phyloP scores from a whole-genome alignment of 2,797 vertebrate genomes.

The Crax fasciolata region DNA sequence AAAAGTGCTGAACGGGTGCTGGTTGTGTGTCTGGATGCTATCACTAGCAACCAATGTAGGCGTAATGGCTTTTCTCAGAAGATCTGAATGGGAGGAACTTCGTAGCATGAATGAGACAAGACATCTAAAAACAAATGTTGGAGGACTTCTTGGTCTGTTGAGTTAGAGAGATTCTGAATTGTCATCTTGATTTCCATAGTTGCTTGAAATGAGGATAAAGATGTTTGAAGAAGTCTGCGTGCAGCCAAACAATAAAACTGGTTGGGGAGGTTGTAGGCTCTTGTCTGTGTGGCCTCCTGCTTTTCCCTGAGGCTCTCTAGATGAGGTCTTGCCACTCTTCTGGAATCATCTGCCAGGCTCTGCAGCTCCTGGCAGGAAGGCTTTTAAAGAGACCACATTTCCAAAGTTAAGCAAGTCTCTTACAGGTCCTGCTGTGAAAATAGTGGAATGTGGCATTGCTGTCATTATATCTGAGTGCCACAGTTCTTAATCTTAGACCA shows the following conservation, averaged over 20 bases:
- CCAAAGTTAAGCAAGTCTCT: neutral
- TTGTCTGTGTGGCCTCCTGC: neutral
- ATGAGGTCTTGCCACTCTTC: constrained; percentile 1
- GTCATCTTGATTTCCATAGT: neutral
- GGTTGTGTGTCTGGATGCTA: neutral
- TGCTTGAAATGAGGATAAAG: neutral
- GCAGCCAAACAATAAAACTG: constrained; percentile 20
- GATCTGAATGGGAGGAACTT: neutral
- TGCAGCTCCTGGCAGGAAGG: neutral
- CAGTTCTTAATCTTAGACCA: neutral
- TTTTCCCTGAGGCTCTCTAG: neutral
- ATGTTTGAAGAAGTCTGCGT: neutral
- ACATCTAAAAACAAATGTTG: constrained; percentile 1
- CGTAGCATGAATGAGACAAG: neutral
- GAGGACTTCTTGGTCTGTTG: neutral
- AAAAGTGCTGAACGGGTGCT: neutral
- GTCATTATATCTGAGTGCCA: neutral
- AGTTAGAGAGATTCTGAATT: neutral
- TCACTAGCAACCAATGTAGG: neutral
- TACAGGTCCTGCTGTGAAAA: neutral
- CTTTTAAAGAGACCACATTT: neutral
- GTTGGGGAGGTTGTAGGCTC: constrained; percentile 33
- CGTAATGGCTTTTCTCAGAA: constrained; percentile 17
- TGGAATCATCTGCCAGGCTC: constrained; percentile 38
- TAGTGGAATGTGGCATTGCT: neutral